A percentile compares a stretch with the other conserved stretches of the same genome.
Evolutionary conservation across 2,113 vertebrate species (phyloP).

Genomic region (Halcyon malimbica): DNA sequence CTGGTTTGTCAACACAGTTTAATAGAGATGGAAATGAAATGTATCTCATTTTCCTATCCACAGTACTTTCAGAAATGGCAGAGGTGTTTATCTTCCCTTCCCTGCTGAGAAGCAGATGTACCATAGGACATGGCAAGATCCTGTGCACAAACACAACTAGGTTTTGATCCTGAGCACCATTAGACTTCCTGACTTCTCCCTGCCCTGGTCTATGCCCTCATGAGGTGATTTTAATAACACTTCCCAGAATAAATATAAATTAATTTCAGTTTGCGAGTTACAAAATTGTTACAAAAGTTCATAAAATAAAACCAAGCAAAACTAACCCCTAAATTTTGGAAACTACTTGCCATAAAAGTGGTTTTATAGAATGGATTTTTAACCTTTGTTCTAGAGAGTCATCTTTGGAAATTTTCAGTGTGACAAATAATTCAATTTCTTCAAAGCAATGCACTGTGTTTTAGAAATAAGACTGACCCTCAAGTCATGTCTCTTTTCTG

Average conservation of each 20-base stretch:
- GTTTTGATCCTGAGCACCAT: background rate
- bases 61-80: background rate
- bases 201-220: background rate
- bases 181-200: background rate
- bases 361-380: background rate
- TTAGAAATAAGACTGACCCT: background rate
- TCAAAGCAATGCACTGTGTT: background rate
- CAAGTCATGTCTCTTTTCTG: background rate
- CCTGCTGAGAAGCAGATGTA: background rate
- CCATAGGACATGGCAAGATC: background rate
- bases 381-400: background rate
- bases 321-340: background rate
- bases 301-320: background rate
- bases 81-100: background rate
- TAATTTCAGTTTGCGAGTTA: background rate
- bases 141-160: background rate
- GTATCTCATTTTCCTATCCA: background rate
- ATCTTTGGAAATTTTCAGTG: background rate
- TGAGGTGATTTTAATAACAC: background rate
- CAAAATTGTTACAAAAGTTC: background rate
- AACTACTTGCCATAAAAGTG: background rate
- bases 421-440: background rate
- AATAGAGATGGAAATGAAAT: background rate
- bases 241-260: background rate
- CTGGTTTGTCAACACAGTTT: slow-evolving; percentile 1